Evolutionary conservation across 2,113 vertebrate genomes (phyloP), one percentile per base, ranked within the genome.

Genomic region (Oncorhynchus clarkii): DNA sequence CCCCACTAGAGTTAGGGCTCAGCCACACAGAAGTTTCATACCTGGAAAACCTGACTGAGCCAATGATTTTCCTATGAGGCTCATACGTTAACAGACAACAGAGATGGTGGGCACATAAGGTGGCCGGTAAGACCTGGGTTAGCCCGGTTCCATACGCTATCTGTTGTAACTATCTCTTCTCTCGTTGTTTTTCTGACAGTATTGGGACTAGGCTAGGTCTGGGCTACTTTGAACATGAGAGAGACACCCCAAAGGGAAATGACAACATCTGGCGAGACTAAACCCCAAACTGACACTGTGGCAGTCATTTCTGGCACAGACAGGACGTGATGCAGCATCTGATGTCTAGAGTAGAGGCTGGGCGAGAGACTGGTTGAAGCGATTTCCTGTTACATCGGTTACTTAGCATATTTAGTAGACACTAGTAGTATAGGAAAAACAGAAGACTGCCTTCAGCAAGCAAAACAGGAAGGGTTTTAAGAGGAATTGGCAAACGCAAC

Each of bases 291-390:
- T 75, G 70, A 62, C 39, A 74, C 14, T 6, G 67, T 54, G 71
- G 74, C 62, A 20, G 45, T 73, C 64, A 4, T 22, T 14, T 57
- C 48, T 26, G 20, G 71, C 70, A 16, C 60, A 77, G 4, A 59
- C 29, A 80, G 82, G 79, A 87, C 78, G 71, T 66, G 45, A 73
- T 27, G 67, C 73, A 70, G 72, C 54, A 74, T 65, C 49, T 57
- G 29, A 34, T 76, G 66, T 54, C 74, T 87, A 59, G 34, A 39
- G n/a, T 75, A 66, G 34, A 39, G n/a, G 73, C 57, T 65, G 71
- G 48, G 82, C 76, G 75, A 78, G 20, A 82, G 75, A 62, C 74
- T 12, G 29, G 45, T n/a, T 49, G 74, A 73, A 16, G 66, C 29
- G 2, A 8, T 31, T 67, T 67, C 27, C 66, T 67, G 66, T 31